These are phyloP conservation scores for Papilio demoleus DNA, from an alignment of 2,888 invertebrate genomes.

Conservation along the genomic window DNA sequence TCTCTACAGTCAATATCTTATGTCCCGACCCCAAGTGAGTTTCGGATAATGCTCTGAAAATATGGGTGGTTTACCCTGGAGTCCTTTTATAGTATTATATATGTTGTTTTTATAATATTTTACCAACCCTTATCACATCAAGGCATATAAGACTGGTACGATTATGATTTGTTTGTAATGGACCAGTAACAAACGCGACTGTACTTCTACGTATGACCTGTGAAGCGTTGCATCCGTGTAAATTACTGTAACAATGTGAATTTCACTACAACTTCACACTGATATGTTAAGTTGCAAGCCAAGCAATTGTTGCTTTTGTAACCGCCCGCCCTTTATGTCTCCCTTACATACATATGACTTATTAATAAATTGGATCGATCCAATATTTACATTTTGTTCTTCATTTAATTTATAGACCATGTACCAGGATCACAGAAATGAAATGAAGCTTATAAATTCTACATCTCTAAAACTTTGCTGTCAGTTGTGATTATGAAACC, in stretches of 20 bases:
- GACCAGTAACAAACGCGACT: neutral
- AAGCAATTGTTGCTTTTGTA: constrained; percentile 8
- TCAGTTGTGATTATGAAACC: constrained; percentile 15
- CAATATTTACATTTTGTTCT: too few relatives aligned
- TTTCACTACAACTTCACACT: constrained; percentile 19
- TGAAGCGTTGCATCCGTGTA: constrained; percentile 20
- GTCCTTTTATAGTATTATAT: too few relatives aligned
- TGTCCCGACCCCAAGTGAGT: too few relatives aligned
- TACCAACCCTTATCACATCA: too few relatives aligned
- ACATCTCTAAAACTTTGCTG: neutral
- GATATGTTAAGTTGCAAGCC: constrained; percentile 12
- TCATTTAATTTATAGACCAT: too few relatives aligned
- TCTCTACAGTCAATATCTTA: too few relatives aligned
- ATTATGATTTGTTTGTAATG: neutral
- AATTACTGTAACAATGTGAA: constrained; percentile 3
- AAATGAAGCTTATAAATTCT: constrained; percentile 2
- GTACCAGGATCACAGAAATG: constrained; percentile 18
- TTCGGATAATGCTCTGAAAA: too few relatives aligned
- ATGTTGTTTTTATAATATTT: too few relatives aligned
- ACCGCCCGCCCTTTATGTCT: constrained; percentile 17
- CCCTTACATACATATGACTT: constrained; percentile 1
- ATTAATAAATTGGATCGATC: too few relatives aligned
- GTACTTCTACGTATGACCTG: neutral
- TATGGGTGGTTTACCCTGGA: too few relatives aligned
- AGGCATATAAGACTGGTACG: too few relatives aligned